Evolutionary conservation across 2,888 invertebrate genomes (phyloP).

Genomic region (Nematopogon swammerdamellus): DNA sequence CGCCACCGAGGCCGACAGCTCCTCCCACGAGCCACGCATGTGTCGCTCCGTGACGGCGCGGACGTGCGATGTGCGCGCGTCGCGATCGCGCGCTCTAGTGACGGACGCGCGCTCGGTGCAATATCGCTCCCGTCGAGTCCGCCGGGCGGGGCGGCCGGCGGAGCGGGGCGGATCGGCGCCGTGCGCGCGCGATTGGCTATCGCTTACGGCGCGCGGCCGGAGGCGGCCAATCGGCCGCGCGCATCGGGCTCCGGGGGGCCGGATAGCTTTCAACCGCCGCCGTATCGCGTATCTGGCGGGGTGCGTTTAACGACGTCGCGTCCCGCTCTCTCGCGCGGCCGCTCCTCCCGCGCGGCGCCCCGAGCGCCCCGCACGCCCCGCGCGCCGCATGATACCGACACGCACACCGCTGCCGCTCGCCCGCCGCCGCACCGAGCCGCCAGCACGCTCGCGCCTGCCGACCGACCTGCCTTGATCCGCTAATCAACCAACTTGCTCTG

Average conservation of each 20-base stretch:
- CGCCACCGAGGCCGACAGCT: conserved; percentile 50
- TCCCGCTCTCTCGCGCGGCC: conserved; percentile 9
- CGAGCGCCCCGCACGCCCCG: conserved; percentile 43
- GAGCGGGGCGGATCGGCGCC: conserved; percentile 19
- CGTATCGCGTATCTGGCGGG: conserved; percentile 41
- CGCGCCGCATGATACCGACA: conserved; percentile 51
- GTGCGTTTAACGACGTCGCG: conserved; percentile 49
- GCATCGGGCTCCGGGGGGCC: conserved; percentile 35
- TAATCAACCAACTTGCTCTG: too few relatives aligned
- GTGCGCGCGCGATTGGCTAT: conserved; percentile 39
- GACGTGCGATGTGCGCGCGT: conserved; percentile 35
- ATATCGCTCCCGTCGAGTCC: too few relatives aligned
- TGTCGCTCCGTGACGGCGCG: conserved; percentile 25
- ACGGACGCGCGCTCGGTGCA: conserved; percentile 13
- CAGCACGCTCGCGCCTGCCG: conserved; percentile 13
- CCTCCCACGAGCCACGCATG: conserved; percentile 55
- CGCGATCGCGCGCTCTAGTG: conserved; percentile 37
- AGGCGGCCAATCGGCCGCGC: conserved; percentile 41
- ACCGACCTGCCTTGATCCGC: conserved; percentile 13
- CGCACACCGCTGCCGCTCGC: conserved; percentile 32
- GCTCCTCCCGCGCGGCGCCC: conserved; percentile 32
- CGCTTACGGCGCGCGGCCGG: conserved; percentile 35
- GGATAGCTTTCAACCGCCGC: conserved; percentile 46
- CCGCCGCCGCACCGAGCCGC: conserved; percentile 17
- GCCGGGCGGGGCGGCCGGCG: conserved; percentile 11